Percentiles rank a stretch among this genome's conserved stretches.
Conservation (phyloP, 2,113 vertebrate species). For the Onychorhynchus coronatus region DNA sequence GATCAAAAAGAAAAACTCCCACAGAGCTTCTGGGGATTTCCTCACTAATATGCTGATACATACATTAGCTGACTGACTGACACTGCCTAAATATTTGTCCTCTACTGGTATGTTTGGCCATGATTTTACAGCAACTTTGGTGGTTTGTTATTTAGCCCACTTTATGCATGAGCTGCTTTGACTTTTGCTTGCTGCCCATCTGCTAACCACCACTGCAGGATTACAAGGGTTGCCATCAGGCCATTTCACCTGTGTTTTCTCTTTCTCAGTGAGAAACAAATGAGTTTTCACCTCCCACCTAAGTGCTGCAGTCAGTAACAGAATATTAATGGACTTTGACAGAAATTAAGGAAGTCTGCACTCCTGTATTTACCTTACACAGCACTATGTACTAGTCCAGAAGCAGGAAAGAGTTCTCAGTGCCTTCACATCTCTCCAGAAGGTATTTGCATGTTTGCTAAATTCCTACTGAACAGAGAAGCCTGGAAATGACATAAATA, state of each 20-base stretch:
- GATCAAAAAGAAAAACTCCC: constrained; percentile 61
- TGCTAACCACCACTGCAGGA: neutral
- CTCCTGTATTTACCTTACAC: neutral
- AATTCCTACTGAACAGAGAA: neutral
- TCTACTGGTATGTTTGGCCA: constrained; percentile 48
- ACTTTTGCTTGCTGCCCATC: constrained; percentile 13
- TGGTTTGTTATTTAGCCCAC: constrained; percentile 28
- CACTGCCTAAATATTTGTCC: constrained; percentile 65
- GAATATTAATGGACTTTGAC: neutral
- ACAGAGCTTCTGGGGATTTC: constrained; percentile 61
- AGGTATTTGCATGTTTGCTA: neutral
- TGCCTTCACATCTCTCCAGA: neutral
- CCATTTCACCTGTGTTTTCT: neutral
- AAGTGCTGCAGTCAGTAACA: neutral
- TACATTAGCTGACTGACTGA: constrained; percentile 55
- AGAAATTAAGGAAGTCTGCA: neutral
- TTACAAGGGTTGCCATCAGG: neutral
- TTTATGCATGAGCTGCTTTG: neutral
- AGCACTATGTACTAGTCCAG: neutral
- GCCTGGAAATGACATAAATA: neutral
- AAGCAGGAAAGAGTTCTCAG: neutral
- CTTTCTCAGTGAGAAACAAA: neutral
- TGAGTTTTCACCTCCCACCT: neutral
- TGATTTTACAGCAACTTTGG: constrained; percentile 47
- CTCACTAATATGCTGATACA: constrained; percentile 59